Evolutionary conservation across 2,888 invertebrate species (phyloP), one percentile per base, ranked within the genome.

Genomic region (Galeopsomyia nigrocyanea): DNA sequence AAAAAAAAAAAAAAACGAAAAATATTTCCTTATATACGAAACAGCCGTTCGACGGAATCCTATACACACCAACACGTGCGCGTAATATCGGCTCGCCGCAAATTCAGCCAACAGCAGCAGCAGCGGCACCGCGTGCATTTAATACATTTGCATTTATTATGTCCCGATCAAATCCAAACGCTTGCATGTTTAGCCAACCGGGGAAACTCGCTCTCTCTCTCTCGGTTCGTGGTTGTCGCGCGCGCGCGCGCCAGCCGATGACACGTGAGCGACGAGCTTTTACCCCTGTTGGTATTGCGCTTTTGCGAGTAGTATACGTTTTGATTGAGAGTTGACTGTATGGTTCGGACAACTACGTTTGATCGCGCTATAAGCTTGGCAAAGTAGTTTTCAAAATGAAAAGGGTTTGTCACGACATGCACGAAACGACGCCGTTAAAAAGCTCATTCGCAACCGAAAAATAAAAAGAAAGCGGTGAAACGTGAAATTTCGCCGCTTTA

Each of bases 151-250:
- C 61, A 70, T 70, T 64, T 57, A 71, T 79, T 76, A 74, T 62
- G 62, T 71, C 68, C 75, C 75, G 75, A 77, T 79, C 74, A 74
- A 78, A 76, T 75, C 70, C 71, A 80, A 82, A 82, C 85, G 87
- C n/a, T 26, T 3, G 26, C 87, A 87, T 88, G 39, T 39, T 39
- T 39, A 39, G 10, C 80, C 82, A 80, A 80, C 86, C 87, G 87
- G 83, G 84, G 86, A 87, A 85, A 87, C 87, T 87, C 87, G 87
- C 84, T 83, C 81, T 86, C 56, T 17, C 49, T 14, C 47, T 58
- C 31, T 51, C 7, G 49, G 84, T 84, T 39, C 39, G 39, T 39
- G 39, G 39, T 10, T 13, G 13, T n/a, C 39, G 39, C 26, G 22
- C 65, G 22, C 22, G 21, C 56, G 57, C n/a, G 47, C 49, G 9